Conservation (phyloP, 2,797 vertebrate genomes). For the Heteromormyrus szaboi region DNA sequence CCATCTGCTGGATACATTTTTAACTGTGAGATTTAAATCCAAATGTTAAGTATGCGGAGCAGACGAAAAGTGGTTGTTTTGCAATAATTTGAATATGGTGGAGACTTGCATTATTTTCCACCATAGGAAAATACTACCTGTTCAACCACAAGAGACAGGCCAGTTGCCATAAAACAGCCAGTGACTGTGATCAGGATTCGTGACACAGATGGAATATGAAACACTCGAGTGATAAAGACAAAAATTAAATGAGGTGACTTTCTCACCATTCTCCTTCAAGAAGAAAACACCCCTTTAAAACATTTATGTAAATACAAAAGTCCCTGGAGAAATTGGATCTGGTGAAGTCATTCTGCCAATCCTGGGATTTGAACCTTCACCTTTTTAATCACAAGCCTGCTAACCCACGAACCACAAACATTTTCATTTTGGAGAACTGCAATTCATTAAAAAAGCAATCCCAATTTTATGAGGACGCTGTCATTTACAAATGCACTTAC, state of each 20-base stretch:
- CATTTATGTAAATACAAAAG: neutral
- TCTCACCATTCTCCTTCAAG: neutral
- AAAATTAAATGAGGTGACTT: neutral
- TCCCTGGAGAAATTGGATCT: neutral
- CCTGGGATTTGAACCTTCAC: neutral
- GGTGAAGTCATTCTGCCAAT: neutral
- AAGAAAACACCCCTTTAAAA: neutral
- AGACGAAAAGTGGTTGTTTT: neutral
- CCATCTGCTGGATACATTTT: neutral
- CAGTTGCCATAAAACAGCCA: neutral
- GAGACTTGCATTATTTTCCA: neutral
- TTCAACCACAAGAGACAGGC: neutral
- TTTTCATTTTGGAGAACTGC: neutral
- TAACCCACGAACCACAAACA: neutral
- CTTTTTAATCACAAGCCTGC: neutral
- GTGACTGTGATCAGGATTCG: neutral
- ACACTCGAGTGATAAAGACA: neutral
- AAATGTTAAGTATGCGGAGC: neutral
- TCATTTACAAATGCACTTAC: neutral
- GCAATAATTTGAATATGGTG: neutral
- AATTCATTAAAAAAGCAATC: neutral
- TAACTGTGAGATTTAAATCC: constrained; percentile 42
- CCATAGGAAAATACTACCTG: neutral
- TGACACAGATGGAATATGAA: neutral
- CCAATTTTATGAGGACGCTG: neutral